Base-by-base conservation (phyloP, 2,113 vertebrate species). In the Meleagris gallopavo region DNA sequence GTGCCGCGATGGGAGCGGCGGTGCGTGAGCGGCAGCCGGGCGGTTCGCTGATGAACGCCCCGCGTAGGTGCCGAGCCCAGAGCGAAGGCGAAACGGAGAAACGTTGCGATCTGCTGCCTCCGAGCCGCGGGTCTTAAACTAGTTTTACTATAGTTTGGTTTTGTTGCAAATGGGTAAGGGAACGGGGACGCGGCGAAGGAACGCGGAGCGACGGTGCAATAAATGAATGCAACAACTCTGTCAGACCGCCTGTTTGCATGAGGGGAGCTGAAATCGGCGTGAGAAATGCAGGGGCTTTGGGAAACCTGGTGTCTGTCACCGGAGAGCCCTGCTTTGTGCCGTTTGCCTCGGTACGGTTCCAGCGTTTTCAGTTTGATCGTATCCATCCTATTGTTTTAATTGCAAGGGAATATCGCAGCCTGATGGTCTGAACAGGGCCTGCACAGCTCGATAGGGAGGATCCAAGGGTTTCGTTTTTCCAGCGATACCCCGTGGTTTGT, bases 311-410 rank as follows among this genome's bases (percentile, higher is more conserved):
- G 1, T 40, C 45, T 80, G 27, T 72, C 41, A 32, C 40, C 65
- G 62, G 45, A 92, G 83, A 92, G 64, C 25, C 21, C 2, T 15
- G 71, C 82, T 93, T 94, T 66, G 84, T 57, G n/a, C 79, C 38
- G 22, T 92, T 91, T 74, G 54, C 66, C 41, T 61, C 80, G 69
- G 69, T 72, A 40, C 86, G 55, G 83, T 89, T 82, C 13, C 14
- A 29, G 40, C 7, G 52, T 76, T 77, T 83, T 77, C 88, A 79
- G 36, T 89, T 86, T 29, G 41, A 61, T 73, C 86, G 93, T 94
- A 97, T 94, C 91, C 91, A 58, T 95, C 61, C 83, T 89, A 89
- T 92, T 95, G 89, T 93, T 94, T 90, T 64, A 90, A 90, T 90
- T 93, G 90, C 88, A 95, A 87, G 84, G 92, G 57, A 50, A 19